Percentiles rank a stretch among this genome's conserved stretches.
Conservation (phyloP, 2,888 invertebrate genomes). For the Dinocampus coccinellae region DNA sequence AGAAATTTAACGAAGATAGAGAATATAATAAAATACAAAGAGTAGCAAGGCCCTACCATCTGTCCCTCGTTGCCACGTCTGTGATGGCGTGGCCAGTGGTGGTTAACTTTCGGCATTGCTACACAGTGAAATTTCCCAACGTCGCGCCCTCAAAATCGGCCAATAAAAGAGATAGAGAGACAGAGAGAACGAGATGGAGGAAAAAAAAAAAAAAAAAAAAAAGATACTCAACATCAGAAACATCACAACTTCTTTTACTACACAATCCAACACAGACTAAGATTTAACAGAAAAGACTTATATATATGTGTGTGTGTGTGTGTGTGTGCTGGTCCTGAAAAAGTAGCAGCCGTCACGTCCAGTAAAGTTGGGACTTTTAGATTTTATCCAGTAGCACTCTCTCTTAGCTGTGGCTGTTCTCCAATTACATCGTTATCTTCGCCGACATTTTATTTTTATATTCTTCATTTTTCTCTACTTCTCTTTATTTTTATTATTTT, state of each 20-base stretch:
- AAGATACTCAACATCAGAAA: neutral
- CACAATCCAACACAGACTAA: neutral
- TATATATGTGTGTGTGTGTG: neutral
- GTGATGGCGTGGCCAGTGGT: slow-evolving; percentile 49
- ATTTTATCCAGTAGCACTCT: slow-evolving; percentile 23
- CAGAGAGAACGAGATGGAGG: neutral
- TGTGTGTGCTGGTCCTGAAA: neutral
- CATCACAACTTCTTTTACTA: neutral
- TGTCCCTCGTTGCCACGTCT: slow-evolving; percentile 62
- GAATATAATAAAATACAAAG: neutral
- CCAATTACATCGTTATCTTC: slow-evolving; percentile 41
- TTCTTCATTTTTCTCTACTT: neutral
- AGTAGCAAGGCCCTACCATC: slow-evolving; percentile 42
- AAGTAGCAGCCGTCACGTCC: neutral
- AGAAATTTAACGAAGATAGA: neutral
- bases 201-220: too few relatives aligned
- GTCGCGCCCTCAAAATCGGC: slow-evolving; percentile 29
- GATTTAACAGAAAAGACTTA: neutral
- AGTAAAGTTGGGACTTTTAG: neutral
- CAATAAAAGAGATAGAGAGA: neutral
- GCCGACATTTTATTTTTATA: neutral
- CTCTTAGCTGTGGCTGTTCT: slow-evolving; percentile 9
- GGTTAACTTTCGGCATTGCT: slow-evolving; percentile 40
- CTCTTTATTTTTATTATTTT: neutral
- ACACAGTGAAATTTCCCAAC: slow-evolving; percentile 16